A percentile compares a stretch with the other conserved stretches of the same genome.
Conservation (phyloP, 2,113 vertebrate species). For the Excalfactoria chinensis region DNA sequence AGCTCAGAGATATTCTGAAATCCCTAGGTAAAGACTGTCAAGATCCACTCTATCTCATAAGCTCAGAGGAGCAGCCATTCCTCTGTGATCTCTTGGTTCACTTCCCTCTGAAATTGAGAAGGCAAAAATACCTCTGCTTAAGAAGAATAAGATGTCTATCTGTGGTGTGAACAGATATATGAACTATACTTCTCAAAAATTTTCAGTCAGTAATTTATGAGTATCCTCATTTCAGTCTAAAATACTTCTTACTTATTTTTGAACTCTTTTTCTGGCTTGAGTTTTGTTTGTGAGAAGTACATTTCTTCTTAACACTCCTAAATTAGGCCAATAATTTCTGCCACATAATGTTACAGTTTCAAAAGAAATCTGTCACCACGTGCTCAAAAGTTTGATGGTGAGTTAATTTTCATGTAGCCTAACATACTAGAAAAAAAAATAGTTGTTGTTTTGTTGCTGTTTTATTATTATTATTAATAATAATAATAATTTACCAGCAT, state of each 20-base stretch:
- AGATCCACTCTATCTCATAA: background rate
- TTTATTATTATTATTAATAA: too few relatives aligned
- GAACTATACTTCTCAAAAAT: background rate
- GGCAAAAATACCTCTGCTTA: accelerated
- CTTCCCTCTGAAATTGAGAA: background rate
- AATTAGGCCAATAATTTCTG: background rate
- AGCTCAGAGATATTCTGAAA: background rate
- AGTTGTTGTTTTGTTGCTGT: too few relatives aligned
- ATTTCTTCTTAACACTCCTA: background rate
- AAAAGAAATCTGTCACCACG: background rate
- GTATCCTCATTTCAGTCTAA: accelerated
- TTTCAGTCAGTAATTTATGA: background rate
- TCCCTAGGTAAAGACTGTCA: accelerated
- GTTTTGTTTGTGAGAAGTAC: background rate
- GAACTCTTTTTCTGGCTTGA: background rate
- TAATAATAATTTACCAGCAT: background rate
- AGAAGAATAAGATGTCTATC: accelerated
- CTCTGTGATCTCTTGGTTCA: background rate
- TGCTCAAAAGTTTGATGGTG: background rate
- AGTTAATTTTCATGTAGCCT: background rate
- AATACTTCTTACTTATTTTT: background rate
- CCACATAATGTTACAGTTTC: background rate
- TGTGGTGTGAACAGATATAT: background rate
- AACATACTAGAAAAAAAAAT: too few relatives aligned
- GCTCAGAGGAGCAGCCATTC: background rate